phyloP scores from a whole-genome alignment of 2,113 vertebrate genomes.

The Parus major region DNA sequence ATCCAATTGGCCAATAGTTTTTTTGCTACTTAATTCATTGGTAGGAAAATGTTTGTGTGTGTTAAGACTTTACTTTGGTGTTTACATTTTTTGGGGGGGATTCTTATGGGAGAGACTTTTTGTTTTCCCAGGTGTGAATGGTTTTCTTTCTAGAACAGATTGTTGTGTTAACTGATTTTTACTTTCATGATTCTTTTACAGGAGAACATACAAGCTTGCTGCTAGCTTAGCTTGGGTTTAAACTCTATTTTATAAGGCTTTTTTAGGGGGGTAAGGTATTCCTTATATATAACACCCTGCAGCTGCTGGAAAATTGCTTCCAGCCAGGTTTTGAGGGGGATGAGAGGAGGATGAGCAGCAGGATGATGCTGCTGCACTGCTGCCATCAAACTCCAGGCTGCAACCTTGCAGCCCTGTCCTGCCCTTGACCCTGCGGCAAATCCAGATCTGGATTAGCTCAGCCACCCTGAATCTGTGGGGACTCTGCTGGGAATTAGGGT shows the following conservation, averaged over 20 bases:
- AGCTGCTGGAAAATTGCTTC: neutral
- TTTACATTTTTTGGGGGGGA: neutral
- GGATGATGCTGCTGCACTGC: neutral
- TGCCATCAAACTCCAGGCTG: neutral
- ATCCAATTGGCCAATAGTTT: neutral
- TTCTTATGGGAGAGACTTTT: neutral
- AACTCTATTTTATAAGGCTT: neutral
- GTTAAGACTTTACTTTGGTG: neutral
- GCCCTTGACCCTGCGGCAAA: constrained; percentile 39
- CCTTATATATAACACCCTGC: neutral
- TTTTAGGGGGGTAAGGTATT: neutral
- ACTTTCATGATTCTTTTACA: neutral
- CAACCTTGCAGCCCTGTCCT: neutral
- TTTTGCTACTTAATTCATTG: neutral
- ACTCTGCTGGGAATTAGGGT: neutral
- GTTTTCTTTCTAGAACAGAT: neutral
- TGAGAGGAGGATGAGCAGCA: neutral
- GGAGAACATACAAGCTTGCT: neutral
- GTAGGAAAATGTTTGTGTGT: neutral
- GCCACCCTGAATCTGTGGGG: neutral
- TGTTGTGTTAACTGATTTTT: neutral
- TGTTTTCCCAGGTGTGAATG: neutral
- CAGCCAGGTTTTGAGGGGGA: neutral
- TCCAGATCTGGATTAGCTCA: constrained; percentile 41
- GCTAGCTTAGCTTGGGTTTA: neutral